Evolutionary conservation across 1,140 invertebrate species (phyloP).

Genomic region (Adoxophyes honmai): DNA sequence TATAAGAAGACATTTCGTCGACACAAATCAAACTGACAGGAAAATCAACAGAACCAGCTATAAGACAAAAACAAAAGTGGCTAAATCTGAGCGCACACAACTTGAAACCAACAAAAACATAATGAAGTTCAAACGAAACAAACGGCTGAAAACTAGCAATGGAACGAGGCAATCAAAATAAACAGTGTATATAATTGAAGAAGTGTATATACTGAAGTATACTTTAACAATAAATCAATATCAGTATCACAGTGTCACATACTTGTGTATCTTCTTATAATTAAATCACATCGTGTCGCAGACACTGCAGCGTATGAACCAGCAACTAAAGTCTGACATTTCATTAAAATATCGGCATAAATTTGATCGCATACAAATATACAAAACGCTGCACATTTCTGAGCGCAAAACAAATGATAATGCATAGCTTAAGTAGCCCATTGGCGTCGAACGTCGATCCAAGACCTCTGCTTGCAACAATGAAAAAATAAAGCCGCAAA

Average conservation of each 20-base stretch:
- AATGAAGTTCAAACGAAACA: conserved; percentile 35
- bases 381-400: conserved; percentile 21
- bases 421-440: conserved; percentile 35
- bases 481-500: conserved; percentile 72
- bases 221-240: conserved; percentile 12
- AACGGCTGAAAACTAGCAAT: conserved; percentile 40
- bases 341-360: too few relatives aligned
- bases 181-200: conserved; percentile 35
- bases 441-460: conserved; percentile 11
- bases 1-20: conserved; percentile 45
- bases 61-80: conserved; percentile 27
- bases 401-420: conserved; percentile 51
- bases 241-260: conserved; percentile 44
- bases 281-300: conserved; percentile 26
- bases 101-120: conserved; percentile 28
- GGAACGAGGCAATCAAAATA: conserved; percentile 30
- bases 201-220: conserved; percentile 15
- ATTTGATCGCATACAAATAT: conserved; percentile 7
- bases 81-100: conserved; percentile 29
- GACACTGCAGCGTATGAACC: conserved; percentile 17
- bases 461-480: conserved; percentile 37
- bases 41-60: conserved; percentile 29
- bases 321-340: conserved; percentile 16
- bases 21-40: conserved; percentile 33
- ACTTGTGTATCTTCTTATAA: conserved; percentile 72